These are phyloP conservation scores for Rafetus swinhoei DNA, from an alignment of 2,113 vertebrate genomes.

Conservation along the genomic window DNA sequence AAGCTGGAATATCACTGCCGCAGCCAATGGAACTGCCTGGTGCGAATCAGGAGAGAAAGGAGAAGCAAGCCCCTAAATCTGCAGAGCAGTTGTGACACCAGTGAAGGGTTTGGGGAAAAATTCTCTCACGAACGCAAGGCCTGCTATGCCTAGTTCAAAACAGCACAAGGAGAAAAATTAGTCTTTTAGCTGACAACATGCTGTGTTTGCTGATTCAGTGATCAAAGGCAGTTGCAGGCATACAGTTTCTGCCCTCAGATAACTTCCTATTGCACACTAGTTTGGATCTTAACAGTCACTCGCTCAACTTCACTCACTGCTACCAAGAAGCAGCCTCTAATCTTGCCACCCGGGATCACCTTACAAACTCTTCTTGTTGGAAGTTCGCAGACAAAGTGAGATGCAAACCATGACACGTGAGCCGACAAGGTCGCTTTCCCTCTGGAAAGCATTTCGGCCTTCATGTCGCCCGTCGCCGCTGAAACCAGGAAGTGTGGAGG, in stretches of 20 bases:
- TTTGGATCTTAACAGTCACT: accelerated
- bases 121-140: accelerated
- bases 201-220: not conserved
- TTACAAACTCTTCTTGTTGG: not conserved
- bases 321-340: not conserved
- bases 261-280: not conserved
- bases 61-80: accelerated
- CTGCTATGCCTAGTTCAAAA: not conserved
- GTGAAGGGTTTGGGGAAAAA: not conserved
- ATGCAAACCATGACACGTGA: not conserved
- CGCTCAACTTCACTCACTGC: accelerated
- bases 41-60: not conserved
- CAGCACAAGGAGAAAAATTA: accelerated
- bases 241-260: accelerated
- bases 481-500: not conserved
- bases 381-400: not conserved
- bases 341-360: not conserved
- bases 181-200: not conserved
- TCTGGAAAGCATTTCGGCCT: not conserved
- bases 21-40: not conserved
- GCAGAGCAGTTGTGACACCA: accelerated
- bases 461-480: accelerated
- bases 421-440: not conserved
- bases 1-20: accelerated
- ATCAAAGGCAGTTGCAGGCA: conserved; percentile 5